Evolutionary conservation across 2,113 vertebrate species (phyloP).

Genomic region (Neofelis nebulosa): DNA sequence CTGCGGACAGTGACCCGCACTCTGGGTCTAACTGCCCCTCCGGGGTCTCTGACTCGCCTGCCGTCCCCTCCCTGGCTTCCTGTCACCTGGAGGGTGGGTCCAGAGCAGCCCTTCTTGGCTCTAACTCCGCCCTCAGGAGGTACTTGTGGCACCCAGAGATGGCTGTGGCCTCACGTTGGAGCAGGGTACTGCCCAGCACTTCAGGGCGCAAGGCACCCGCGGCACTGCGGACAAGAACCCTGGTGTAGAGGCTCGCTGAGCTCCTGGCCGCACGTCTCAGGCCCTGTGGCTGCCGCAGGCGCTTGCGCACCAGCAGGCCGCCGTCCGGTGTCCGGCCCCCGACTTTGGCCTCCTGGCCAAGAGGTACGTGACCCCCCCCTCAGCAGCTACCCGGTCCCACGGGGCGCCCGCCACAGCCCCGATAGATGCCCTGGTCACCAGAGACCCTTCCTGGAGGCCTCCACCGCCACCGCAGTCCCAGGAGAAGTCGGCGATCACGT

Average conservation of each 20-base stretch:
- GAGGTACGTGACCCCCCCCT: not conserved
- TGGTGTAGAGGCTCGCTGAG: not conserved
- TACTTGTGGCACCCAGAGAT: not conserved
- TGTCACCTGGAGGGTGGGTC: not conserved
- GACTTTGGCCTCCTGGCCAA: not conserved
- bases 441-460: not conserved
- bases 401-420: not conserved
- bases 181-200: too few species aligned
- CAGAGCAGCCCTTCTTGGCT: not conserved
- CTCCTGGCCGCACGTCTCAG: not conserved
- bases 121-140: not conserved
- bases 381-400: not conserved
- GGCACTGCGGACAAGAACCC: not conserved
- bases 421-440: not conserved
- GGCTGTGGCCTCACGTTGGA: accelerated
- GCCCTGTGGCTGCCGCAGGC: not conserved
- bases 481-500: not conserved
- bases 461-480: accelerated
- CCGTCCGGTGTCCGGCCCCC: accelerated
- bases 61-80: not conserved
- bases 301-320: too few species aligned
- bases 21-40: too few species aligned
- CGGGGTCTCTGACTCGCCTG: too few species aligned
- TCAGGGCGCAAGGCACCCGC: not conserved
- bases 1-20: accelerated